Evolutionary conservation across 2,888 invertebrate species (phyloP), one percentile per base, ranked within the genome.

Genomic region (Sepiola atlantica): DNA sequence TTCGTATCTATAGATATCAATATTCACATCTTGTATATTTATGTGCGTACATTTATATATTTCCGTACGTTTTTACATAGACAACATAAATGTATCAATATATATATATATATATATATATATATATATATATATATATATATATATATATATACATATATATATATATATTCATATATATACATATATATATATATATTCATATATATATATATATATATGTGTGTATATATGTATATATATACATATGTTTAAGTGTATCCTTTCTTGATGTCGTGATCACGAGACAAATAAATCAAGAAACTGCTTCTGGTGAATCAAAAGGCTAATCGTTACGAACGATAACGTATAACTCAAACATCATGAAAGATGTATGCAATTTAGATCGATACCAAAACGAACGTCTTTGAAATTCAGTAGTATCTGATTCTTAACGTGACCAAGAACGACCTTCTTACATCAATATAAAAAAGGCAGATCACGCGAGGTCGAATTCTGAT

Each of bases 351-450:
- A n/a, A 77, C 3, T 21, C 28, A 61, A 28, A 21, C 21, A 4
- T n/a, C n/a, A 77, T n/a, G 77, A 77, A n/a, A 61, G n/a, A 77
- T n/a, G n/a, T 77, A 77, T n/a, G 32, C n/a, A 77, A n/a, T n/a
- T 77, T 3, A n/a, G n/a, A 77, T 77, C 77, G 77, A 77, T 77
- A n/a, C 16, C n/a, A 18, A 32, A 18, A 77, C 45, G 77, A 77
- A n/a, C n/a, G n/a, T 77, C 77, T 77, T 77, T 77, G 77, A 77
- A 77, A 77, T n/a, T n/a, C n/a, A 77, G 77, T 28, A 18, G 77
- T 12, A 77, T 77, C 77, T 77, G n/a, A 77, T 77, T 77, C 77
- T n/a, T 77, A 77, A 77, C 77, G 77, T 77, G 77, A 77, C 77
- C 77, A 18, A 77, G 16, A 77, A 77, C 77, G n/a, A 77, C 77